Conservation (phyloP, 2,797 vertebrate genomes). For the Typhlichthys eigenmanni region DNA sequence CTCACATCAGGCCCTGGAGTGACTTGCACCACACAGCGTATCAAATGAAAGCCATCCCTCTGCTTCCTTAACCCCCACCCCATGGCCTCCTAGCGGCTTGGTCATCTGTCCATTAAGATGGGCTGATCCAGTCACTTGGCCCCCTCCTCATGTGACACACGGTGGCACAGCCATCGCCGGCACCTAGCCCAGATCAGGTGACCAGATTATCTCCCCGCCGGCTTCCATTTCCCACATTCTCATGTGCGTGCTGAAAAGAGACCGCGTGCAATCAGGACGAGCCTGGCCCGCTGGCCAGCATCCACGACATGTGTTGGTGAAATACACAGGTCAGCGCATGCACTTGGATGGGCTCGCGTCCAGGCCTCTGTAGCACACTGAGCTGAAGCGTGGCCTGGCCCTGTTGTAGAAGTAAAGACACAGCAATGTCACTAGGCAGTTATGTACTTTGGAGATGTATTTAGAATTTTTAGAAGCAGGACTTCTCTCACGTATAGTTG, state of each 20-base stretch:
- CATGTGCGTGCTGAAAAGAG: constrained; percentile 51
- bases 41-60: constrained; percentile 39
- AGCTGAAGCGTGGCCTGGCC: constrained; percentile 21
- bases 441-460: too few species aligned
- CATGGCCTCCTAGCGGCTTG: constrained; percentile 29
- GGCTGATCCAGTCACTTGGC: constrained; percentile 65
- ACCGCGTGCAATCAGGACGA: constrained; percentile 49
- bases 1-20: constrained; percentile 36
- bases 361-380: constrained; percentile 27
- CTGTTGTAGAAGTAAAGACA: constrained; percentile 33
- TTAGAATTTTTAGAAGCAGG: too few species aligned
- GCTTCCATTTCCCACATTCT: constrained; percentile 67
- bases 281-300: constrained; percentile 17
- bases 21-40: constrained; percentile 35
- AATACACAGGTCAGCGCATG: constrained; percentile 41
- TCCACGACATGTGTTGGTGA: constrained; percentile 42
- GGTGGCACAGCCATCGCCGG: constrained; percentile 67
- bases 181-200: constrained; percentile 62
- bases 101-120: constrained; percentile 60
- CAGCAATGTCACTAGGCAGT: neutral
- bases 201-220: constrained; percentile 60
- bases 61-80: constrained; percentile 27
- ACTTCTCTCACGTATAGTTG: too few species aligned
- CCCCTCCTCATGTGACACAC: constrained; percentile 72
- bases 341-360: constrained; percentile 27